A percentile compares a stretch with the other conserved stretches of the same genome.
Evolutionary conservation across 2,888 invertebrate genomes (phyloP).

Genomic region (Polyommatus icarus): DNA sequence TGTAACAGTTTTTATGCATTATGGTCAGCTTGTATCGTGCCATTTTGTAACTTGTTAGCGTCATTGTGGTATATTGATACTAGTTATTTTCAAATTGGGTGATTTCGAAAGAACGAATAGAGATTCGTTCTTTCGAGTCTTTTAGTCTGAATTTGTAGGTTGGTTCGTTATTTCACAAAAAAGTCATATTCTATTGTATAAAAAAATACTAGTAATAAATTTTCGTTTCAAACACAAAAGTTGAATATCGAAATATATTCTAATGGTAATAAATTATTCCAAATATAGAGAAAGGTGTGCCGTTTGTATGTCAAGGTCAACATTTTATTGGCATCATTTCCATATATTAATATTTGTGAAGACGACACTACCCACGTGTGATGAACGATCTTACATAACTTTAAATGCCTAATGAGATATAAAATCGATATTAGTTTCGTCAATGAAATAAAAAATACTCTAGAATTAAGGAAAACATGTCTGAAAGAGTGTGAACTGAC

Average conservation of each 20-base stretch:
- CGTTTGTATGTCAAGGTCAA: constrained; percentile 43
- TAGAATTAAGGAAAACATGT: not conserved
- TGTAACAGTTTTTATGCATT: constrained; percentile 65
- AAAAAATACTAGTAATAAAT: not conserved
- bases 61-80: constrained; percentile 9
- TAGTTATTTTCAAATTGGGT: not conserved
- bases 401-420: not conserved
- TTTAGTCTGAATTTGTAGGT: not conserved
- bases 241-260: not conserved
- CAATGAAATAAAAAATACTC: not conserved
- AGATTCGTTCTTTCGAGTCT: no score
- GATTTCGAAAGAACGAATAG: not conserved
- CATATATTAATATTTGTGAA: constrained; percentile 37
- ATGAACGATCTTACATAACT: constrained; percentile 18
- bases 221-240: not conserved
- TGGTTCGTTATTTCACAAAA: not conserved
- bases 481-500: not conserved
- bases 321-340: constrained; percentile 35
- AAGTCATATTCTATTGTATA: not conserved
- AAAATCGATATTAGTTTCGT: not conserved
- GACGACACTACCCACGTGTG: constrained; percentile 18
- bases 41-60: constrained; percentile 15
- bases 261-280: constrained; percentile 6
- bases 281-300: constrained; percentile 37
- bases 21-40: constrained; percentile 47